These are phyloP conservation scores for Hypomecis punctinalis DNA, from an alignment of 2,888 invertebrate species.

Conservation along the genomic window DNA sequence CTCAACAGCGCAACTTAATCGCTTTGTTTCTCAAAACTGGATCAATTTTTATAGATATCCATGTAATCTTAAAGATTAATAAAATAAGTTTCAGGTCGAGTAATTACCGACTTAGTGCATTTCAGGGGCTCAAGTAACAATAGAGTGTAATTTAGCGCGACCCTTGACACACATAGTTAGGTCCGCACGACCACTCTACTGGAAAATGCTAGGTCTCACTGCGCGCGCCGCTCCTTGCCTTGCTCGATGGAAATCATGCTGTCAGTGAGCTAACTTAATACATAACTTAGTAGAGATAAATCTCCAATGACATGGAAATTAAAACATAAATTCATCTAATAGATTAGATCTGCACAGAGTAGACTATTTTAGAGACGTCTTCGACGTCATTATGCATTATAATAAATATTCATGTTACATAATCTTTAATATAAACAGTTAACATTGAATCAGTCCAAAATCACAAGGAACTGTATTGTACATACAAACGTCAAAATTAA, in stretches of 20 bases:
- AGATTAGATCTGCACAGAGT: too few species aligned
- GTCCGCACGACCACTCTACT: conserved; percentile 75
- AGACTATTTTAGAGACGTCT: too few species aligned
- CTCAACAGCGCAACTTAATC: conserved; percentile 24
- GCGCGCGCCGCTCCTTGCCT: conserved; percentile 53
- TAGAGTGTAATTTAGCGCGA: conserved; percentile 77
- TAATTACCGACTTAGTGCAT: conserved; percentile 55
- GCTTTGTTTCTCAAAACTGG: conserved; percentile 33
- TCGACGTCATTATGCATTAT: too few species aligned
- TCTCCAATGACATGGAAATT: too few species aligned
- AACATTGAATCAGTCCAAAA: conserved; percentile 14
- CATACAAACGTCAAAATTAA: conserved; percentile 23
- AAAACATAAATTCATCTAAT: too few species aligned
- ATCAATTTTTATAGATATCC: neutral
- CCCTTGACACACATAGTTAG: conserved; percentile 81
- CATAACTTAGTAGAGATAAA: neutral
- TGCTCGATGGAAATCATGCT: conserved; percentile 53
- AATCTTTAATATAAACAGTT: conserved; percentile 4
- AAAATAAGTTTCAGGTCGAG: conserved; percentile 49
- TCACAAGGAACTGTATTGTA: conserved; percentile 18
- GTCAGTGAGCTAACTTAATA: conserved; percentile 23
- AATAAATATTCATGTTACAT: conserved; percentile 9
- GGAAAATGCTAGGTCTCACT: conserved; percentile 78
- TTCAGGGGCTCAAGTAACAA: conserved; percentile 76
- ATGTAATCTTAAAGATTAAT: neutral